These are phyloP conservation scores for Dasyornis broadbenti DNA, from an alignment of 2,113 vertebrate species.

Conservation along the genomic window DNA sequence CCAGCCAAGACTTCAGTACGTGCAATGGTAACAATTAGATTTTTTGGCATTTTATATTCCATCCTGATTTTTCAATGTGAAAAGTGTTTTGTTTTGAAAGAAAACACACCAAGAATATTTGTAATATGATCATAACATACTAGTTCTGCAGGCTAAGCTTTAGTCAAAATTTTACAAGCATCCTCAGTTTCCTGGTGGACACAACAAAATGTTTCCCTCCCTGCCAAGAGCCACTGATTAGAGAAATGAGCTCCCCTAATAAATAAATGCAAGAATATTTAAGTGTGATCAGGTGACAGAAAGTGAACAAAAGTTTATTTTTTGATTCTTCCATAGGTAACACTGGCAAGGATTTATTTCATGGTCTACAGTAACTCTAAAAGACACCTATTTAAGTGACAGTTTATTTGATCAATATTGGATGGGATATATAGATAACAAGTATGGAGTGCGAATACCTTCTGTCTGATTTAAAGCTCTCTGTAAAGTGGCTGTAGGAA, in stretches of 20 bases:
- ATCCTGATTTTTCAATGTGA: neutral
- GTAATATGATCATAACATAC: neutral
- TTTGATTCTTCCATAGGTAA: neutral
- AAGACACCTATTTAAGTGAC: neutral
- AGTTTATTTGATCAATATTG: neutral
- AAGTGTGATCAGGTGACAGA: neutral
- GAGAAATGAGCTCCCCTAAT: neutral
- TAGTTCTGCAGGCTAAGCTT: neutral
- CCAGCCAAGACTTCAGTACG: neutral
- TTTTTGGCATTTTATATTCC: neutral
- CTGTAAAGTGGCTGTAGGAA: neutral
- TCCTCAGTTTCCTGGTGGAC: neutral
- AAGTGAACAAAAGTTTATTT: neutral
- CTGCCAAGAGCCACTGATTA: neutral
- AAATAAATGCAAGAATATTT: neutral
- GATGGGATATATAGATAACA: neutral
- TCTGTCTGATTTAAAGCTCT: slow-evolving; percentile 12
- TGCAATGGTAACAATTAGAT: neutral
- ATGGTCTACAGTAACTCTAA: neutral
- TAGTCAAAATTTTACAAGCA: neutral
- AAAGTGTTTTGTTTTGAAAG: neutral
- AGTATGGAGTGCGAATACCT: neutral
- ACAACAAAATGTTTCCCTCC: neutral
- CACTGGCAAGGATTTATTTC: neutral
- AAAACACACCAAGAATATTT: neutral